Base-by-base conservation (phyloP, 2,113 vertebrate genomes). In the Eublepharis macularius region DNA sequence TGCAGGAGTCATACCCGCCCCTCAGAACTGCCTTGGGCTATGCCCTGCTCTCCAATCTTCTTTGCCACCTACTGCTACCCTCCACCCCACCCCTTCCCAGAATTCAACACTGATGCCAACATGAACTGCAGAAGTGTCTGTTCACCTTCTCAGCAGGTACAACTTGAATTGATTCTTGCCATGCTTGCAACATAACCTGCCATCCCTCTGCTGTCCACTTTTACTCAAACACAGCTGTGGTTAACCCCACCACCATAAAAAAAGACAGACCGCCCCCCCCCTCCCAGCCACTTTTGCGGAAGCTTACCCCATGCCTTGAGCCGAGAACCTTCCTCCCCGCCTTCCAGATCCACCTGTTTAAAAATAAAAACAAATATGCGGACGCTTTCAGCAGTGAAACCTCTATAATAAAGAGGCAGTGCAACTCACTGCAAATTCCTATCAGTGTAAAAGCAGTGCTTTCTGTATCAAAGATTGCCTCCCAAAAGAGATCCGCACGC, bases 251-350 rank as follows among this genome's bases (percentile, higher is more conserved):
- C 6, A 19, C 3, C 14, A 29, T 1, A 4, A n/a, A 60, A 26
- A 49, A 51, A 12, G 2, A 12, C n/a, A n/a, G 5, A 9, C 6
- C 13, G 26, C 32, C 6, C 11, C 51, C 6, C 51, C 51, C 49
- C 49, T 13, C 9, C 9, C 29, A 63, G 26, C 0, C 12, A 66
- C 3, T 10, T 2, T 16, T 2, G 29, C 32, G 1, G 47, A 86
- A 74, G 93, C 98, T 97, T 94, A 99, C 98, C 98, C 98, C 98
- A 99, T 99, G 95, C 98, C 98, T 96, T 99, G 98, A 69, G 98
- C 98, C 51, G 98, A 99, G 96, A 99, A 99, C 75, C 98, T 96
- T 95, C 98, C 98, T 84, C 98, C 98, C 92, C 98, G 95, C 91
- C 98, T 92, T 93, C 96, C 96, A 92, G 96, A 96, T 80, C 97